Evolutionary conservation across 2,113 vertebrate genomes (phyloP).

Genomic region (Melanostigma gelatinosum): DNA sequence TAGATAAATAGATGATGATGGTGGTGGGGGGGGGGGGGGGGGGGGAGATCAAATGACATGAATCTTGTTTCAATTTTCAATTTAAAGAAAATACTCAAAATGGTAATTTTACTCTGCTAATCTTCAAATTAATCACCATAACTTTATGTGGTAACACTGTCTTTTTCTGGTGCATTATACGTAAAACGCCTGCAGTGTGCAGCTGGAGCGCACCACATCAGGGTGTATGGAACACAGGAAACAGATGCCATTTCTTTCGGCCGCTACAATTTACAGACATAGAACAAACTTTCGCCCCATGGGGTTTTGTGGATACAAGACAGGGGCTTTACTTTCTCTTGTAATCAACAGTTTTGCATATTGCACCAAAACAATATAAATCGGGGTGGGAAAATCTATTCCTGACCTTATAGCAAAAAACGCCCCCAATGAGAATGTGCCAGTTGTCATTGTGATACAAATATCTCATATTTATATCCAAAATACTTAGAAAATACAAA

Average conservation of each 20-base stretch:
- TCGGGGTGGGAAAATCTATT: background rate
- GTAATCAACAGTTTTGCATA: constrained; percentile 74
- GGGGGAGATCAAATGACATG: background rate
- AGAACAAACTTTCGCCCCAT: constrained; percentile 80
- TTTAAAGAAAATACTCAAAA: background rate
- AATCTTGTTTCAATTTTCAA: background rate
- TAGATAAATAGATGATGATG: background rate
- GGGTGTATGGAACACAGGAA: constrained; percentile 84
- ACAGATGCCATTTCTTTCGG: constrained; percentile 85
- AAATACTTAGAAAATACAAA: background rate
- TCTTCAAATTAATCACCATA: constrained; percentile 17
- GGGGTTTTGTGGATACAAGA: constrained; percentile 76
- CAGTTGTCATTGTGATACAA: constrained; percentile 5
- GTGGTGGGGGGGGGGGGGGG: background rate
- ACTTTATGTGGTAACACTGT: constrained; percentile 38
- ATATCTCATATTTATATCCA: background rate
- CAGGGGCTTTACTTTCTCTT: constrained; percentile 75
- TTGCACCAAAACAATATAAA: constrained; percentile 59
- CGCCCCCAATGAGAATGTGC: background rate
- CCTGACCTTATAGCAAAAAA: background rate
- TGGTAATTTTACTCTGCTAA: background rate
- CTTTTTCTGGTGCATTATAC: constrained; percentile 50
- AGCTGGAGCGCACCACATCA: constrained; percentile 78
- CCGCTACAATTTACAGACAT: constrained; percentile 78
- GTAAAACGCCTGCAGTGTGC: constrained; percentile 65